Evolutionary conservation across 1,140 invertebrate genomes (phyloP).

Genomic region (Lysiphlebus fabarum): DNA sequence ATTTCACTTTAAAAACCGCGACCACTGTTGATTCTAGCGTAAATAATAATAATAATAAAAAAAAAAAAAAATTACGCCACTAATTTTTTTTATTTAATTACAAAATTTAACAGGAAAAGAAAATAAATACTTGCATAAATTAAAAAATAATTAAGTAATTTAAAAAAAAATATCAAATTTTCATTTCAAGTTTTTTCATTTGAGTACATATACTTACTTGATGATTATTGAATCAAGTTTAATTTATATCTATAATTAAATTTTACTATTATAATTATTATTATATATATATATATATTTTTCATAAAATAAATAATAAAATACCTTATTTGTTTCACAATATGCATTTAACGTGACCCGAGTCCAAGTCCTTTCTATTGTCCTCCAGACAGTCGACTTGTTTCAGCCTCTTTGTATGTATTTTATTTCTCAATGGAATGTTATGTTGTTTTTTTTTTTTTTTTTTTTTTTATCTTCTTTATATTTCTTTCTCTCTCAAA

Average conservation of each 20-base stretch:
- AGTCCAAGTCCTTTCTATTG: conserved; percentile 13
- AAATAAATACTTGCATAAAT: too few relatives aligned
- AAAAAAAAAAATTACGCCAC: neutral
- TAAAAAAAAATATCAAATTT: too few relatives aligned
- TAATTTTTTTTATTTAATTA: too few relatives aligned
- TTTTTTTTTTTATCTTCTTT: too few relatives aligned
- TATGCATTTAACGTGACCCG: conserved; percentile 4
- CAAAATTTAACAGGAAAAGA: too few relatives aligned
- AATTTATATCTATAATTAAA: too few relatives aligned
- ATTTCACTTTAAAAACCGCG: conserved; percentile 8
- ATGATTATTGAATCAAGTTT: too few relatives aligned
- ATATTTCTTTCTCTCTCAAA: neutral
- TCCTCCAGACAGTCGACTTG: conserved; percentile 2
- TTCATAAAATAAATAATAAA: neutral
- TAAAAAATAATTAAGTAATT: too few relatives aligned
- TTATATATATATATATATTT: too few relatives aligned
- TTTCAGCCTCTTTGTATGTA: neutral
- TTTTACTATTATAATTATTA: too few relatives aligned
- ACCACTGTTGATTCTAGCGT: conserved; percentile 12
- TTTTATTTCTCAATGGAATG: neutral
- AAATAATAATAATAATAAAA: neutral
- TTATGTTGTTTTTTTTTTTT: neutral
- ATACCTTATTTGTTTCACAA: conserved; percentile 4
- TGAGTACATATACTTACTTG: neutral
- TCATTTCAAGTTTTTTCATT: neutral